Conservation (phyloP, 2,797 vertebrate genomes). For the Chelon auratus region DNA sequence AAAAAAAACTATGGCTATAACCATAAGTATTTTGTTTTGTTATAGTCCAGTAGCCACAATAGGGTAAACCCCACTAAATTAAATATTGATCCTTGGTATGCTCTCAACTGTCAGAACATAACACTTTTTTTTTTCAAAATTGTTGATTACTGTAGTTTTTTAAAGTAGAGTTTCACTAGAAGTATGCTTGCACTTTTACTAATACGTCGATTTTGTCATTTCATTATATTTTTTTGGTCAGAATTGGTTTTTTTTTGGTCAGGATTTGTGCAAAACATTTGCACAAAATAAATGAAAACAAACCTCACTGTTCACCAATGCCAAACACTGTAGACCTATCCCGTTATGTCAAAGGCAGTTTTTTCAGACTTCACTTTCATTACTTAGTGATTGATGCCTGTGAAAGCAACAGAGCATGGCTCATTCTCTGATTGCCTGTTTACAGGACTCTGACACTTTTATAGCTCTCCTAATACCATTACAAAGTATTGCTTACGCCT, state of each 20-base stretch:
- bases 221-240: neutral
- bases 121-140: neutral
- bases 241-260: slow-evolving; percentile 17
- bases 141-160: neutral
- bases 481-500: slow-evolving; percentile 73
- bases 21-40: no score
- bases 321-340: slow-evolving; percentile 45
- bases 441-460: slow-evolving; percentile 78
- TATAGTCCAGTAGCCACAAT: no score
- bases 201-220: neutral
- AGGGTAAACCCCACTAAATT: slow-evolving; percentile 4
- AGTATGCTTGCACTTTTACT: no score
- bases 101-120: no score
- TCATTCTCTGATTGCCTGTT: slow-evolving; percentile 76
- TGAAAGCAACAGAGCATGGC: slow-evolving; percentile 64
- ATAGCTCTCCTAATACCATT: slow-evolving; percentile 77
- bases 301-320: slow-evolving; percentile 37
- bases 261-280: slow-evolving; percentile 1
- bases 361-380: slow-evolving; percentile 63
- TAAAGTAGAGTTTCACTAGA: no score
- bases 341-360: slow-evolving; percentile 52
- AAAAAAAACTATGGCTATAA: no score
- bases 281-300: slow-evolving; percentile 25
- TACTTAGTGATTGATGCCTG: slow-evolving; percentile 72
- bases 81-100: neutral